These are phyloP conservation scores for Athalia cordata DNA, from an alignment of 2,888 invertebrate species.

Conservation along the genomic window DNA sequence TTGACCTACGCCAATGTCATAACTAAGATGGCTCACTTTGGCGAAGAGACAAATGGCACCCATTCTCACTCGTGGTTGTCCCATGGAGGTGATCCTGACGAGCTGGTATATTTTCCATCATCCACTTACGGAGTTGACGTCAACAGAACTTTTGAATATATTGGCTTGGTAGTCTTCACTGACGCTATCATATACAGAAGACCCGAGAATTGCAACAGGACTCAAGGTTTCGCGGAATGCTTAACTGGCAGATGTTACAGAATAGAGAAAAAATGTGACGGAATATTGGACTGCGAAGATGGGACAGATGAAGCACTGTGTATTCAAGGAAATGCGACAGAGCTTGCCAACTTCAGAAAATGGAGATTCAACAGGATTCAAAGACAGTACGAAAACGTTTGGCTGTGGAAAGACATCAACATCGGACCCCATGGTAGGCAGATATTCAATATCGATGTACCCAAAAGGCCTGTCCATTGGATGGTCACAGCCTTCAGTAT, in stretches of 20 bases:
- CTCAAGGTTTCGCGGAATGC: slow-evolving; percentile 86
- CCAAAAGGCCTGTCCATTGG: slow-evolving; percentile 91
- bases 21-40: slow-evolving; percentile 91
- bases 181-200: slow-evolving; percentile 87
- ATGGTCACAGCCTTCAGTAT: slow-evolving; percentile 95
- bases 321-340: slow-evolving; percentile 79
- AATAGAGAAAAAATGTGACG: slow-evolving; percentile 86
- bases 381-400: slow-evolving; percentile 94
- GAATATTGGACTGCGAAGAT: slow-evolving; percentile 85
- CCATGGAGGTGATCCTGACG: slow-evolving; percentile 89
- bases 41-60: slow-evolving; percentile 90
- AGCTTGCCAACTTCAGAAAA: slow-evolving; percentile 85
- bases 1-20: slow-evolving; percentile 90
- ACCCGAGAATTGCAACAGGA: slow-evolving; percentile 81
- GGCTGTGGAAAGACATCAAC: slow-evolving; percentile 96
- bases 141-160: slow-evolving; percentile 93
- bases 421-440: slow-evolving; percentile 93
- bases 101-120: slow-evolving; percentile 90
- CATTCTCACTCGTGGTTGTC: slow-evolving; percentile 89
- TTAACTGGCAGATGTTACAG: slow-evolving; percentile 88
- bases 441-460: slow-evolving; percentile 91
- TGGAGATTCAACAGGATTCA: slow-evolving; percentile 91
- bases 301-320: slow-evolving; percentile 89
- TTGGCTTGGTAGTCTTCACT: slow-evolving; percentile 92
- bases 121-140: slow-evolving; percentile 95